Evolutionary conservation across 2,113 vertebrate species (phyloP).

Genomic region (Zosterops lateralis): DNA sequence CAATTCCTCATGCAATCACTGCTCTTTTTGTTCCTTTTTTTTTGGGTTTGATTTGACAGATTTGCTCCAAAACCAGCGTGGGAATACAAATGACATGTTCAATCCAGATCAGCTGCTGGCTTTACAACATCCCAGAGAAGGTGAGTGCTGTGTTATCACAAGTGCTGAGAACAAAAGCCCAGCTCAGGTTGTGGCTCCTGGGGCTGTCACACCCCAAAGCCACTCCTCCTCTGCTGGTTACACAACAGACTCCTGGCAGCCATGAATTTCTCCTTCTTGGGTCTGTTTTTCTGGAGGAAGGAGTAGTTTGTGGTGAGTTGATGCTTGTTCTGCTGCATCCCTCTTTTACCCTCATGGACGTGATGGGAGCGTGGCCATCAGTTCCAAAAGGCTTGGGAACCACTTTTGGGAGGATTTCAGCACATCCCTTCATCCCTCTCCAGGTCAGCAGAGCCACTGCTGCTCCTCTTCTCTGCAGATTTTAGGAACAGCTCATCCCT

Average conservation of each 20-base stretch:
- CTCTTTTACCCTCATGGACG: accelerated
- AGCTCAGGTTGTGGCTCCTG: neutral
- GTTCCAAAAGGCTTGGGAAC: neutral
- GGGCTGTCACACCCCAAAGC: neutral
- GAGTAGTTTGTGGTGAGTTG: neutral
- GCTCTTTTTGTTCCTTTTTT: neutral
- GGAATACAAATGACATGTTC: slow-evolving; percentile 61
- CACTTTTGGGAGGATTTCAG: neutral
- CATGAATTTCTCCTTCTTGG: neutral
- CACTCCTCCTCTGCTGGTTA: neutral
- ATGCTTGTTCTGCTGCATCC: neutral
- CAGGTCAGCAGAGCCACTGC: neutral
- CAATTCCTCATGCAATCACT: neutral
- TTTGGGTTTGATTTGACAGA: slow-evolving; percentile 39
- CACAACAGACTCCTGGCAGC: neutral
- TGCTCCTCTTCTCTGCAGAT: neutral
- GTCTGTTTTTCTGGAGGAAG: neutral
- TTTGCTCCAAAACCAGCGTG: slow-evolving; percentile 26
- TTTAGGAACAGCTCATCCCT: neutral
- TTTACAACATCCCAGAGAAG: slow-evolving; percentile 33
- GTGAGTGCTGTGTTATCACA: neutral
- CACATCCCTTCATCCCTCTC: neutral
- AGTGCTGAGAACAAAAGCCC: slow-evolving; percentile 6
- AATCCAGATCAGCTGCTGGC: slow-evolving; percentile 41
- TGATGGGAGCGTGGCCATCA: neutral